Percentiles rank a stretch among this genome's conserved stretches.
These are phyloP conservation scores for Lymantria dispar DNA, from an alignment of 2,888 invertebrate species.

Conservation along the genomic window DNA sequence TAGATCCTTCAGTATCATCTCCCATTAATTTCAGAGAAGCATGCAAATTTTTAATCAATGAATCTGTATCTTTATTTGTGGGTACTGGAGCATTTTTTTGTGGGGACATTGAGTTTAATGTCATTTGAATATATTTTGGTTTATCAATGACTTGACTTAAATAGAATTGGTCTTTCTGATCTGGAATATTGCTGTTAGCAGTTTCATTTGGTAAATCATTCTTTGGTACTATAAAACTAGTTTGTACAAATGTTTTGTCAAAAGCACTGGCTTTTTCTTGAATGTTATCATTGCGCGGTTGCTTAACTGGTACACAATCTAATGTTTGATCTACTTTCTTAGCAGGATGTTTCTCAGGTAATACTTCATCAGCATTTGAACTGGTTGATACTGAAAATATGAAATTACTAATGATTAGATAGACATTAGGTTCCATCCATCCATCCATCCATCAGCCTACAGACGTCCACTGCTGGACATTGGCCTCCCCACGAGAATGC, in stretches of 20 bases:
- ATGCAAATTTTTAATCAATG: constrained; percentile 52
- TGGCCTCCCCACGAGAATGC: too few relatives aligned
- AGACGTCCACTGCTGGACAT: too few relatives aligned
- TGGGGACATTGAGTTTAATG: constrained; percentile 26
- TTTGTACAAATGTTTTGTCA: constrained; percentile 22
- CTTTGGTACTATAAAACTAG: constrained; percentile 5
- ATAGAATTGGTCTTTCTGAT: constrained; percentile 24
- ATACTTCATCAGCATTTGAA: constrained; percentile 17
- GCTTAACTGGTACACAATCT: constrained; percentile 66
- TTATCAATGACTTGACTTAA: constrained; percentile 31
- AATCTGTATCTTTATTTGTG: constrained; percentile 45
- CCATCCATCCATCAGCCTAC: too few relatives aligned
- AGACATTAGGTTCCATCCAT: too few relatives aligned
- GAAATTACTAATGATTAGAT: neutral
- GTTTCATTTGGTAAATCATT: constrained; percentile 15
- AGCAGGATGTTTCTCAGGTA: constrained; percentile 31
- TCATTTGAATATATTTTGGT: constrained; percentile 29
- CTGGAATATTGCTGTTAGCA: constrained; percentile 11
- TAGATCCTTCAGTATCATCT: constrained; percentile 59
- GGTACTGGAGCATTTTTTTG: constrained; percentile 28
- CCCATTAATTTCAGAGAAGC: constrained; percentile 42
- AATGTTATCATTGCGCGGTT: constrained; percentile 46
- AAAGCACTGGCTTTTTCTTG: constrained; percentile 28
- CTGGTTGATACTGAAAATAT: constrained; percentile 37
- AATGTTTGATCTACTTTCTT: constrained; percentile 56